phyloP scores from a whole-genome alignment of 2,888 invertebrate genomes.

The Acanthosepion pharaonis region DNA sequence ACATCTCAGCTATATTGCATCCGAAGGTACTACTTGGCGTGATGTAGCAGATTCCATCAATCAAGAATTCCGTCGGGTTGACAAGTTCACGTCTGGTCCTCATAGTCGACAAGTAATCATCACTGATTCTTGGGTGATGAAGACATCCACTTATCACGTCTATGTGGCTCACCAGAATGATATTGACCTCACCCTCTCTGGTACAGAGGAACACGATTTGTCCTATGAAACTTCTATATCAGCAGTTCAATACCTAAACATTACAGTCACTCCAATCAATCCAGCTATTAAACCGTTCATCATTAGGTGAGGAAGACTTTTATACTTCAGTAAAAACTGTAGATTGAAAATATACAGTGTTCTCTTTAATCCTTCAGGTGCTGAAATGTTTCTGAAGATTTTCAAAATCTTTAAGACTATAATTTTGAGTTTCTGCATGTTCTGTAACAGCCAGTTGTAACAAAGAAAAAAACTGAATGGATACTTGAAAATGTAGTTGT shows the following conservation, averaged over 20 bases:
- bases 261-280: constrained; percentile 78
- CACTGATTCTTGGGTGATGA: constrained; percentile 91
- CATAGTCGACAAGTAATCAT: constrained; percentile 71
- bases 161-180: constrained; percentile 85
- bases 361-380: too few relatives aligned
- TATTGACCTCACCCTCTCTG: constrained; percentile 83
- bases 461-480: too few relatives aligned
- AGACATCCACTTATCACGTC: constrained; percentile 84
- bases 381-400: too few relatives aligned
- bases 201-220: constrained; percentile 78
- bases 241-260: constrained; percentile 87
- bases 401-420: too few relatives aligned
- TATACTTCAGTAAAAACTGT: constrained; percentile 74
- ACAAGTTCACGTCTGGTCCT: constrained; percentile 74
- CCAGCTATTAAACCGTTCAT: constrained; percentile 66
- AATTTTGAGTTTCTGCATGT: too few relatives aligned
- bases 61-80: constrained; percentile 81
- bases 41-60: constrained; percentile 83
- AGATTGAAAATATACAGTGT: too few relatives aligned
- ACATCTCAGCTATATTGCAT: constrained; percentile 76
- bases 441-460: too few relatives aligned
- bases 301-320: constrained; percentile 77
- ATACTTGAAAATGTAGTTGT: too few relatives aligned
- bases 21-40: constrained; percentile 78
- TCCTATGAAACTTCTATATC: constrained; percentile 80